Base-by-base conservation (phyloP, 2,888 invertebrate species). In the Galerucella calmariensis region DNA sequence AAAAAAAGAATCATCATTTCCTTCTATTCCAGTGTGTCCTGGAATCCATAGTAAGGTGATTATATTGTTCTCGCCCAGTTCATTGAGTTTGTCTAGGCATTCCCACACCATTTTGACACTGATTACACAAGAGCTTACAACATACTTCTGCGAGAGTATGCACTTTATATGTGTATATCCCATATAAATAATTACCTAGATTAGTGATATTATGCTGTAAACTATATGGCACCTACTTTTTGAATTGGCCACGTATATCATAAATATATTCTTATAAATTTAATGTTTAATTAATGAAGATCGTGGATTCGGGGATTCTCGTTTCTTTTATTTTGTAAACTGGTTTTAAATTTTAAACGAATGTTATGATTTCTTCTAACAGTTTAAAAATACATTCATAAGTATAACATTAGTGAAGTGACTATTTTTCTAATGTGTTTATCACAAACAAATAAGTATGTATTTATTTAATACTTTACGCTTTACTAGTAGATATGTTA, bases 291-390 rank as follows among this genome's bases (percentile, higher is more conserved):
- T 67, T 72, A 71, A 35, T 14, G 53, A 67, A 12, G 11, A 44
- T 65, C 16, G 48, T 65, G 48, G 73, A 51, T 41, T 35, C 56
- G 58, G 67, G 75, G 77, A 73, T 70, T 73, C 73, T 73, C 77
- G 67, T 70, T 56, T 69, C 12, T 72, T 69, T 77, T 20, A 65
- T 69, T 70, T 75, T 72, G 65, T 76, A 73, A 77, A 77, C 77
- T 73, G 75, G 77, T 77, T 75, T 74, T 48, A 24, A 67, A 14
- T 46, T 61, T 51, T 12, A 46, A 53, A 24, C 20, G 27, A 67
- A 61, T 41, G 14, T 67, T 2, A 14, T 48, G 48, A 3, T 14
- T 46, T 16, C 46, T 67, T 67, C 62, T 63, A 74, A 61, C 46
- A 27, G 66, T 51, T 56, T 58, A 27, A 61, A 12, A 61, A 61